Percentiles rank a stretch among this genome's conserved stretches.
These are phyloP conservation scores for Halcyon leucocephala DNA, from an alignment of 2,797 vertebrate species.

Conservation along the genomic window DNA sequence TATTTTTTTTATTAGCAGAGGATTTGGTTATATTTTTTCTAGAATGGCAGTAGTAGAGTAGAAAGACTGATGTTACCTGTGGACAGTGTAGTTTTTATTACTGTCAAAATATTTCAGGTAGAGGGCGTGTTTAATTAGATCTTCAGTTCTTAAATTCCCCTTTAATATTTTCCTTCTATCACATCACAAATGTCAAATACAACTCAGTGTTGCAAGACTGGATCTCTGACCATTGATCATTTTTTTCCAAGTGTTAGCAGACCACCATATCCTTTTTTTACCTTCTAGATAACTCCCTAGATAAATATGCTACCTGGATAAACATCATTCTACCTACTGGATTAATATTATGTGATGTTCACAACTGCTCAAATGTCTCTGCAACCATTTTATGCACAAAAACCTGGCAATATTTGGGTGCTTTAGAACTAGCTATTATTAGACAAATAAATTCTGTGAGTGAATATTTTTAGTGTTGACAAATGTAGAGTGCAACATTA, in stretches of 20 bases:
- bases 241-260: neutral
- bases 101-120: neutral
- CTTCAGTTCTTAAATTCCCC: neutral
- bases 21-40: neutral
- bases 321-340: neutral
- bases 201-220: neutral
- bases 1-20: no score
- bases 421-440: neutral
- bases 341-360: neutral
- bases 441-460: neutral
- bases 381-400: neutral
- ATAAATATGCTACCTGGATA: neutral
- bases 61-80: neutral
- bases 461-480: slow-evolving; percentile 28
- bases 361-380: neutral
- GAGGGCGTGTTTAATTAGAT: neutral
- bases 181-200: neutral
- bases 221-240: neutral
- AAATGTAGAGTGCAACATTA: slow-evolving; percentile 12
- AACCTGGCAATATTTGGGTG: neutral
- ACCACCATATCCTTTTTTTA: neutral
- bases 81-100: neutral
- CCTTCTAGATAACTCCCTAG: neutral
- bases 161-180: slow-evolving; percentile 4
- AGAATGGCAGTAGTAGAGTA: neutral